Evolutionary conservation across 2,888 invertebrate genomes (phyloP).

Genomic region (Eustalomyia histrio): DNA sequence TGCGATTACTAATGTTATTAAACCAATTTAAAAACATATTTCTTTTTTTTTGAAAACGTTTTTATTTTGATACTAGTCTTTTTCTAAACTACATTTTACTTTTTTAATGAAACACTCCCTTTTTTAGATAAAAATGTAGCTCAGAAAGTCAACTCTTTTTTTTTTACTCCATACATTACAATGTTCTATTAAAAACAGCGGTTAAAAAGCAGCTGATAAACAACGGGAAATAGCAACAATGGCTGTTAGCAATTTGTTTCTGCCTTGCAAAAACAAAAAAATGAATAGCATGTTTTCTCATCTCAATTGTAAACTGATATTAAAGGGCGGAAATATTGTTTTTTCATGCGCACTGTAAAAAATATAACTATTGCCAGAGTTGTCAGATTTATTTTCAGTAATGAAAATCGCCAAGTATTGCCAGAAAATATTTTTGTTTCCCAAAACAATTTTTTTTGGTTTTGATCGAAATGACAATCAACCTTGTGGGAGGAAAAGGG

Average conservation of each 20-base stretch:
- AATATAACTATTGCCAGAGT: neutral
- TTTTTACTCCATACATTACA: conserved; percentile 7
- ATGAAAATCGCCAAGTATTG: too few species aligned
- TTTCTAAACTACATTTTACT: conserved; percentile 28
- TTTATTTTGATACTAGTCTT: neutral
- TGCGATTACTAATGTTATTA: conserved; percentile 78
- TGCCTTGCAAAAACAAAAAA: conserved; percentile 5
- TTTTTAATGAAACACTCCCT: conserved; percentile 41
- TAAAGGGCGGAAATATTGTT: conserved; percentile 24
- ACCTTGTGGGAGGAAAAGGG: too few species aligned
- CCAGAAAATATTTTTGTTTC: too few species aligned
- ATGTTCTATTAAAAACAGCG: conserved; percentile 10
- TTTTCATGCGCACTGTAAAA: conserved; percentile 23
- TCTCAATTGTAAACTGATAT: conserved; percentile 4
- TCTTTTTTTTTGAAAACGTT: neutral
- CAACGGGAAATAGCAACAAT: conserved; percentile 50
- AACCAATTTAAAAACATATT: conserved; percentile 77
- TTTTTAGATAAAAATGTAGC: conserved; percentile 27
- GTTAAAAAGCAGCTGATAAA: conserved; percentile 44
- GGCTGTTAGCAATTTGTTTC: conserved; percentile 41
- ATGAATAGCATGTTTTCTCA: neutral
- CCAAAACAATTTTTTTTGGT: too few species aligned
- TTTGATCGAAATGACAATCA: too few species aligned
- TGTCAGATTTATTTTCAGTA: too few species aligned
- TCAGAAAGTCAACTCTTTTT: conserved; percentile 33